phyloP scores from a whole-genome alignment of 1,140 invertebrate species.

The Drosophila pruinosa region DNA sequence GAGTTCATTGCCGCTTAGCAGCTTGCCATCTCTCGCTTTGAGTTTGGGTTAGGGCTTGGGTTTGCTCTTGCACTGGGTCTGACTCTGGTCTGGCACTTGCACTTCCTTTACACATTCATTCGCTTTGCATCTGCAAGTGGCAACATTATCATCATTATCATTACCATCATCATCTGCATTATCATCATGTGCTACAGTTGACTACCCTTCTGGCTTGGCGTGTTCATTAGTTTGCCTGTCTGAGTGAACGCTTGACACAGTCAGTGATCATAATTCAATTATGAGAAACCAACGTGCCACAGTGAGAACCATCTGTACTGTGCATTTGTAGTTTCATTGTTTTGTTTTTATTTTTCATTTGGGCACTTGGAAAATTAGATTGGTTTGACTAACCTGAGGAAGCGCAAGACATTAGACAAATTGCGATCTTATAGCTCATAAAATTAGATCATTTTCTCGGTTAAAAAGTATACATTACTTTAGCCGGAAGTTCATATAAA shows the following conservation, averaged over 20 bases:
- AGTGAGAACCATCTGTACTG: conserved; percentile 22
- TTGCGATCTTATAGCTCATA: neutral
- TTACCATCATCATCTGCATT: conserved; percentile 5
- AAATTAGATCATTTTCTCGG: neutral
- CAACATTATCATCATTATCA: conserved; percentile 39
- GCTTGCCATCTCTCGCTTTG: neutral
- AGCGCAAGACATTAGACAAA: conserved; percentile 12
- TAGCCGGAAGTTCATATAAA: neutral
- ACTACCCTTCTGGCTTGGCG: conserved; percentile 54
- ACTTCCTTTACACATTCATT: conserved; percentile 40
- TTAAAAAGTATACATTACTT: neutral
- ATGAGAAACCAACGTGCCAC: conserved; percentile 20
- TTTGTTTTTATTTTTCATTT: neutral
- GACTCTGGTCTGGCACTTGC: conserved; percentile 30
- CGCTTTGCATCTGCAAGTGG: conserved; percentile 54
- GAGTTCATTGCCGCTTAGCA: conserved; percentile 69
- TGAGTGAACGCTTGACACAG: conserved; percentile 41
- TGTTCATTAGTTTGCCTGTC: conserved; percentile 61
- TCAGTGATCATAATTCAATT: conserved; percentile 75
- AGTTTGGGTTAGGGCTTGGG: neutral
- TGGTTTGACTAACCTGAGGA: neutral
- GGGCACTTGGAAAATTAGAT: neutral
- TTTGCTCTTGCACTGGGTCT: neutral
- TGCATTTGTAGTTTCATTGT: neutral
- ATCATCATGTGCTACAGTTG: conserved; percentile 49